Conservation (phyloP, 2,797 vertebrate species). For the Triplophysa bombifrons region DNA sequence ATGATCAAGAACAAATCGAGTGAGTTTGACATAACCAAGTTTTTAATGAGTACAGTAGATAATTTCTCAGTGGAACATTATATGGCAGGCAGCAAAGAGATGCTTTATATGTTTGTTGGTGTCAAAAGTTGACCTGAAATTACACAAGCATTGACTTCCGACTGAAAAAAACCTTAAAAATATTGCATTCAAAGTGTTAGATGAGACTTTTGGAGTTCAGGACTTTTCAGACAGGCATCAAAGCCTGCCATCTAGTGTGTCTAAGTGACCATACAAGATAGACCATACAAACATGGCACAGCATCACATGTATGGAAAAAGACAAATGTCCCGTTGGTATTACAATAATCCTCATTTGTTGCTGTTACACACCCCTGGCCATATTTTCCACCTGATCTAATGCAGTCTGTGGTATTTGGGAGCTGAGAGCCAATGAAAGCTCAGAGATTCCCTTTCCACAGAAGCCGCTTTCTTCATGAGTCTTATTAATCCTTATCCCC, state of each 20-base stretch:
- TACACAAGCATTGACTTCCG: neutral
- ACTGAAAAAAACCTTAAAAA: no score
- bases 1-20: no score
- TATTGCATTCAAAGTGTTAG: neutral
- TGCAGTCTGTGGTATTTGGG: conserved; percentile 7
- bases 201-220: neutral
- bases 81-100: no score
- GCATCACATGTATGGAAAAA: conserved; percentile 27
- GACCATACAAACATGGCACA: neutral
- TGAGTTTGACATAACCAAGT: neutral
- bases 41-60: neutral
- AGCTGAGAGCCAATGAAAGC: conserved; percentile 29
- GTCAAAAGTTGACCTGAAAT: no score
- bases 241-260: conserved; percentile 48
- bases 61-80: neutral
- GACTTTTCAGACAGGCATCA: neutral
- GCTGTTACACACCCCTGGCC: conserved; percentile 9
- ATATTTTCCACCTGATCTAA: conserved; percentile 29
- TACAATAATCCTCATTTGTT: conserved; percentile 24
- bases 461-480: neutral
- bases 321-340: conserved; percentile 16
- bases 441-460: conserved; percentile 24
- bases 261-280: conserved; percentile 1
- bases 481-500: neutral
- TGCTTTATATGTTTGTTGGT: no score